phyloP scores from a whole-genome alignment of 2,888 invertebrate genomes.

The Oligia latruncula region DNA sequence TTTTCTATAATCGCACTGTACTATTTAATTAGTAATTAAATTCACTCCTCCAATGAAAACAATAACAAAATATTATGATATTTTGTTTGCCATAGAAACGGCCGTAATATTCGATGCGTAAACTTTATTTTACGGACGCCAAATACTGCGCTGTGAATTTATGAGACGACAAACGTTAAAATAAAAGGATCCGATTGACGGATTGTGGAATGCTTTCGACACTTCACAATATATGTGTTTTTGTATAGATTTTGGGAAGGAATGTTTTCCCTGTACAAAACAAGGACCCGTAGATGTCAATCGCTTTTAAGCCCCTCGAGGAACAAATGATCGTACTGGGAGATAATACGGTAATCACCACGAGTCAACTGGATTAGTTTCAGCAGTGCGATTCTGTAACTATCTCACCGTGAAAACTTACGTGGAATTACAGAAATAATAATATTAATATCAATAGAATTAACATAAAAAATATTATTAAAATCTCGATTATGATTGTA shows the following conservation, averaged over 20 bases:
- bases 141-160: slow-evolving; percentile 66
- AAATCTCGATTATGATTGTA: too few relatives aligned
- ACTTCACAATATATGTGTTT: slow-evolving; percentile 41
- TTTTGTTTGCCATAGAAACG: slow-evolving; percentile 51
- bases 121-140: slow-evolving; percentile 65
- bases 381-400: too few relatives aligned
- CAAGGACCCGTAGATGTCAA: slow-evolving; percentile 1
- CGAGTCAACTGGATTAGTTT: slow-evolving; percentile 2
- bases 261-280: not conserved
- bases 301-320: slow-evolving; percentile 7
- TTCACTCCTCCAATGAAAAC: not conserved
- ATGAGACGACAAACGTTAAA: slow-evolving; percentile 56
- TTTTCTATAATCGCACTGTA: not conserved
- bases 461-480: too few relatives aligned
- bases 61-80: slow-evolving; percentile 23
- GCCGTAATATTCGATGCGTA: slow-evolving; percentile 59
- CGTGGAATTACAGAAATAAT: too few relatives aligned
- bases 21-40: not conserved
- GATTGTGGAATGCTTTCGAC: slow-evolving; percentile 47
- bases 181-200: slow-evolving; percentile 48
- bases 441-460: too few relatives aligned
- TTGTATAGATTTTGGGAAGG: slow-evolving; percentile 1
- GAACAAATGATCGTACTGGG: not conserved
- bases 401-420: too few relatives aligned
- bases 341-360: slow-evolving; percentile 14